These are phyloP conservation scores for Incurvaria masculella DNA, from an alignment of 2,888 invertebrate genomes.

Conservation along the genomic window DNA sequence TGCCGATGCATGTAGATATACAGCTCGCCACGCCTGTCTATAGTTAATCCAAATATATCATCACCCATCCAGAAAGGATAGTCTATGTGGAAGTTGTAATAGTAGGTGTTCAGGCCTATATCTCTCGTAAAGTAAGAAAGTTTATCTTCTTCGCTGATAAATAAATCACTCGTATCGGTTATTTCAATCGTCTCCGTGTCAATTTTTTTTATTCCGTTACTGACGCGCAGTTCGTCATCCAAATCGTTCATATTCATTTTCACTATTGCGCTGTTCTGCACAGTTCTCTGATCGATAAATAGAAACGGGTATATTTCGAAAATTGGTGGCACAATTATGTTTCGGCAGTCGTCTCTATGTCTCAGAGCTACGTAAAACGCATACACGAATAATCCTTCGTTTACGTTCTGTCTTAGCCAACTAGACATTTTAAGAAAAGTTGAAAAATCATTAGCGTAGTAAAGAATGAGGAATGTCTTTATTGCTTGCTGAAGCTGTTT, in stretches of 20 bases:
- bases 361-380: slow-evolving; percentile 25
- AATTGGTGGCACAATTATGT: slow-evolving; percentile 26
- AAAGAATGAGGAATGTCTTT: slow-evolving; percentile 46
- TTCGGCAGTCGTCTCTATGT: slow-evolving; percentile 22
- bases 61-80: slow-evolving; percentile 45
- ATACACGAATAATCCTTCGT: slow-evolving; percentile 30
- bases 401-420: slow-evolving; percentile 42
- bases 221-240: background rate
- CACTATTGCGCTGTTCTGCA: slow-evolving; percentile 28
- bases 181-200: background rate
- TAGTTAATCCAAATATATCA: slow-evolving; percentile 36
- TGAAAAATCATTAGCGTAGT: slow-evolving; percentile 51
- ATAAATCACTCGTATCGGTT: background rate
- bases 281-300: slow-evolving; percentile 50
- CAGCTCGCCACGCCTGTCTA: slow-evolving; percentile 52
- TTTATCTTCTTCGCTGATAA: slow-evolving; percentile 28
- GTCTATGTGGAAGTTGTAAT: slow-evolving; percentile 31
- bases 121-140: slow-evolving; percentile 50
- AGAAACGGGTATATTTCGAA: slow-evolving; percentile 46
- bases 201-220: background rate
- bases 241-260: slow-evolving; percentile 19
- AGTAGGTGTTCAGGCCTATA: slow-evolving; percentile 38
- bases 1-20: slow-evolving; percentile 60
- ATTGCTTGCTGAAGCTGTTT: slow-evolving; percentile 49
- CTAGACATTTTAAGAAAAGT: slow-evolving; percentile 52